A percentile compares a stretch with the other conserved stretches of the same genome.
These are phyloP conservation scores for Oligia latruncula DNA, from an alignment of 2,888 invertebrate species.

Conservation along the genomic window DNA sequence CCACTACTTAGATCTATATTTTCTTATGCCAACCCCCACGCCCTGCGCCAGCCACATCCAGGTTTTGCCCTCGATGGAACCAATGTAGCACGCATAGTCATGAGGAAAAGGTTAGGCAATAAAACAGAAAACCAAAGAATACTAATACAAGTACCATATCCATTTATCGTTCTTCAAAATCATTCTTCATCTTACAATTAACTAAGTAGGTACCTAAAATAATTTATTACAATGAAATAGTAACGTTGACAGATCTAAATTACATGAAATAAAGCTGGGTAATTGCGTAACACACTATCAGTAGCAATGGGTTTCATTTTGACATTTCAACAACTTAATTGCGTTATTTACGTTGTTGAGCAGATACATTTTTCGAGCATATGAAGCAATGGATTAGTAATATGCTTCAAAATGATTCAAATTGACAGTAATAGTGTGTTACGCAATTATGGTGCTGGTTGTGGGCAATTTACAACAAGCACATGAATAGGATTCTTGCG, in stretches of 20 bases:
- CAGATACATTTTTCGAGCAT: no score
- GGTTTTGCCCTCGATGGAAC: no score
- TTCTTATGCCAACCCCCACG: neutral
- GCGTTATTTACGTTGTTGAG: no score
- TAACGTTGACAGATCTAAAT: neutral
- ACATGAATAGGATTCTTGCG: neutral
- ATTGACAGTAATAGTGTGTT: no score
- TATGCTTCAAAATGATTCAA: no score
- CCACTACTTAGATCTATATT: neutral
- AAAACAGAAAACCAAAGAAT: slow-evolving; percentile 32
- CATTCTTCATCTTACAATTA: slow-evolving; percentile 17
- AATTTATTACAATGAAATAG: slow-evolving; percentile 20
- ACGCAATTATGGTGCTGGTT: no score
- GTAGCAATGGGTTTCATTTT: no score
- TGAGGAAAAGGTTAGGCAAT: slow-evolving; percentile 5
- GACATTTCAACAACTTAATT: no score
- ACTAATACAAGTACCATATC: slow-evolving; percentile 44
- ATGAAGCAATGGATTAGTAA: no score
- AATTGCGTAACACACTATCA: no score
- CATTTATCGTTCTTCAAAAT: slow-evolving; percentile 40
- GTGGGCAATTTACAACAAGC: neutral
- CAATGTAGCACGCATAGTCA: neutral
- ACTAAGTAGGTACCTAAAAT: slow-evolving; percentile 24
- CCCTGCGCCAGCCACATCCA: neutral
- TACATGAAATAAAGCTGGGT: neutral